Evolutionary conservation across 1,140 invertebrate genomes (phyloP).

Genomic region (Asbolus verrucosus): DNA sequence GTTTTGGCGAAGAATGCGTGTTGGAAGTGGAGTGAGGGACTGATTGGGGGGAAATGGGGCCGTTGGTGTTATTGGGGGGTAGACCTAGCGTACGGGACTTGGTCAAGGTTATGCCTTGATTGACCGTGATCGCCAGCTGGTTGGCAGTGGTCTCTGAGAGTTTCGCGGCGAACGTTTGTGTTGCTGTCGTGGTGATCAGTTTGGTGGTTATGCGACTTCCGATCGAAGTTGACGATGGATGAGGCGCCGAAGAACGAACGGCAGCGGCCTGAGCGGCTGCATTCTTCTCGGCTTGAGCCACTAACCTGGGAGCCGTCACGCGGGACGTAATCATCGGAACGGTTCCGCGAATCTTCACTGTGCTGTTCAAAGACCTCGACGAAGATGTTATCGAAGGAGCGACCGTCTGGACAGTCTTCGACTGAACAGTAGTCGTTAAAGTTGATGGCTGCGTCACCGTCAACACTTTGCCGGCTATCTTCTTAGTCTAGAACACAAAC

Average conservation of each 20-base stretch:
- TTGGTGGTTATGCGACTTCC: constrained; percentile 60
- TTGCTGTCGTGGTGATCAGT: constrained; percentile 66
- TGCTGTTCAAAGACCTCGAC: constrained; percentile 50
- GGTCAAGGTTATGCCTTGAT: not conserved
- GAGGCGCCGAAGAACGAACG: constrained; percentile 20
- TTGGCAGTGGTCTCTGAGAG: constrained; percentile 65
- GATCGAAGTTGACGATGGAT: constrained; percentile 41
- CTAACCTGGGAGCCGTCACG: constrained; percentile 68
- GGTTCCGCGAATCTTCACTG: constrained; percentile 63
- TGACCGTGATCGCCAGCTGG: not conserved
- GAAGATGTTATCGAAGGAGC: constrained; percentile 42
- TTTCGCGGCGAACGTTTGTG: constrained; percentile 74
- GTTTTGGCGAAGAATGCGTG: constrained; percentile 66
- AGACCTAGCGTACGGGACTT: constrained; percentile 32
- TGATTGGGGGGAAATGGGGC: constrained; percentile 44
- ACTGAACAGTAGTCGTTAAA: constrained; percentile 50
- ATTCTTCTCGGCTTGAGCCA: constrained; percentile 66
- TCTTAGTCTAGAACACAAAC: constrained; percentile 62
- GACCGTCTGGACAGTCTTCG: constrained; percentile 47
- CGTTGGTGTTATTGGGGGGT: constrained; percentile 38
- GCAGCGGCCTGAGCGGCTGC: constrained; percentile 50
- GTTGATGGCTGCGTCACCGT: constrained; percentile 48
- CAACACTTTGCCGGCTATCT: constrained; percentile 59
- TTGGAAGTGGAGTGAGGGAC: constrained; percentile 38
- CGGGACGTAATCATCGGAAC: constrained; percentile 65